A percentile compares a stretch with the other conserved stretches of the same genome.
Conservation (phyloP, 2,797 vertebrate species). For the Molossus molossus region DNA sequence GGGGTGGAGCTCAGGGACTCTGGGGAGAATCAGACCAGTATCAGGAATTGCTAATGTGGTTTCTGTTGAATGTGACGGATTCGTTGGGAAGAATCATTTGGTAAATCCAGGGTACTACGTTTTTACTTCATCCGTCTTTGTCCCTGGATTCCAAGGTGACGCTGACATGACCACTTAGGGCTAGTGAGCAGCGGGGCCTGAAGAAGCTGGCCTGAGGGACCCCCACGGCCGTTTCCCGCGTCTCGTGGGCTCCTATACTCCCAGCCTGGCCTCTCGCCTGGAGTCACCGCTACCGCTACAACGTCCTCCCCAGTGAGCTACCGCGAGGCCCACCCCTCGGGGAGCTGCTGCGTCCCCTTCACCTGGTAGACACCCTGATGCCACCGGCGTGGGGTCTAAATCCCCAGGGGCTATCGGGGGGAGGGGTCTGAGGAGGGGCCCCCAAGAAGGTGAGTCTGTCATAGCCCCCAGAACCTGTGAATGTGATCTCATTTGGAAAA, state of each 20-base stretch:
- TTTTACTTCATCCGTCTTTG: conserved; percentile 57
- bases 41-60: conserved; percentile 67
- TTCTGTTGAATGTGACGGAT: conserved; percentile 71
- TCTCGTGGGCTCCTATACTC: background rate
- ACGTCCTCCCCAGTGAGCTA: background rate
- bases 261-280: rapidly evolving
- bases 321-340: background rate
- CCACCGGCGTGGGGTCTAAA: background rate
- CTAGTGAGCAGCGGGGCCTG: background rate
- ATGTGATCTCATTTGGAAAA: background rate
- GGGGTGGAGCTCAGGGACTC: background rate
- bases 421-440: background rate
- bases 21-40: conserved; percentile 1
- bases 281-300: background rate
- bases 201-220: background rate
- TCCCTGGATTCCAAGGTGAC: conserved; percentile 2
- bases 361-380: background rate
- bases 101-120: conserved; percentile 55
- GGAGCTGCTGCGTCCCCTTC: background rate
- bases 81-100: conserved; percentile 45
- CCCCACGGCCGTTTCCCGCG: rapidly evolving
- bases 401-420: background rate
- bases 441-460: background rate
- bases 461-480: background rate
- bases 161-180: background rate